Evolutionary conservation across 1,140 invertebrate genomes (phyloP).

Genomic region (Helicoverpa zea): DNA sequence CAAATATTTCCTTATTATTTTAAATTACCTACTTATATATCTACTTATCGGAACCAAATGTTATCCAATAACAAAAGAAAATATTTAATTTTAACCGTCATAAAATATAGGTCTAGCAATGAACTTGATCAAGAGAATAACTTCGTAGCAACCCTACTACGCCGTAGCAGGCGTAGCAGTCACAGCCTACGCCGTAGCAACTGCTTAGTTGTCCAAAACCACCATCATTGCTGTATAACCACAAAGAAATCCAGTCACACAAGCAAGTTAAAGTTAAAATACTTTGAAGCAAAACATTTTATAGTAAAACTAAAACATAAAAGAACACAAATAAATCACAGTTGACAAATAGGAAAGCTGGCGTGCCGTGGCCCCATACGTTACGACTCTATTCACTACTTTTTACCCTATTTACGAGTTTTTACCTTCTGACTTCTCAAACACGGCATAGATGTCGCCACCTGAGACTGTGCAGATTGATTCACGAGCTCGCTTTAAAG

Average conservation of each 20-base stretch:
- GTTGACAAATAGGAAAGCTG: slow-evolving; percentile 42
- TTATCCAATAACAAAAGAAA: too few species aligned
- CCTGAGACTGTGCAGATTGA: slow-evolving; percentile 20
- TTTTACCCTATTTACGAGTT: slow-evolving; percentile 30
- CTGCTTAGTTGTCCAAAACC: neutral
- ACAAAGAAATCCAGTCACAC: neutral
- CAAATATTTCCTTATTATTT: too few species aligned
- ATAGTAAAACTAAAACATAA: slow-evolving; percentile 33
- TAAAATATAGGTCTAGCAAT: neutral
- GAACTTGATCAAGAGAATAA: neutral
- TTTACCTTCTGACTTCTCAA: slow-evolving; percentile 18
- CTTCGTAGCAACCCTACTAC: neutral
- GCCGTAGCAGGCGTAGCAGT: neutral
- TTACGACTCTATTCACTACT: slow-evolving; percentile 43
- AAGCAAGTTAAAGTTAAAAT: slow-evolving; percentile 18
- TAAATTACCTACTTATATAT: too few species aligned
- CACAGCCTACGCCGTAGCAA: neutral
- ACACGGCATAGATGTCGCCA: slow-evolving; percentile 41
- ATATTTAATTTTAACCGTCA: too few species aligned
- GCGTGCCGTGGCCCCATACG: slow-evolving; percentile 38
- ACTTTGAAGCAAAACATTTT: slow-evolving; percentile 24
- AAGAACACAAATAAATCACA: slow-evolving; percentile 39
- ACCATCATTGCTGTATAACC: neutral
- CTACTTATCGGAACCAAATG: too few species aligned
- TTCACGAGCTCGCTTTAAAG: slow-evolving; percentile 13